Evolutionary conservation across 2,113 vertebrate genomes (phyloP), one percentile per base, ranked within the genome.

Genomic region (Plectropomus leopardus): DNA sequence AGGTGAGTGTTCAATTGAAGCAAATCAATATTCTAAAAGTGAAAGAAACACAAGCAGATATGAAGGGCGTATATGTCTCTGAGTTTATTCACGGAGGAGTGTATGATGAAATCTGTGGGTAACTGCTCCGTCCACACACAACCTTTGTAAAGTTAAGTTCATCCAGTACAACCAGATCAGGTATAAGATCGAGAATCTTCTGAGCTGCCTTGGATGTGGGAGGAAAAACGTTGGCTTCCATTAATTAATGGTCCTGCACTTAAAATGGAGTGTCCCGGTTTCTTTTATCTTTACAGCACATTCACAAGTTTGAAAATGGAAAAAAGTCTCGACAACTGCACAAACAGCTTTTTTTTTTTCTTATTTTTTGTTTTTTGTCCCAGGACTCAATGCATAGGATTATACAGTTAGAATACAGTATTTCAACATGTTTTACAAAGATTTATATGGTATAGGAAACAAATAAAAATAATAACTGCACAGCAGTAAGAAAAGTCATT

Each of bases 401-500:
- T 94, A 93, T 92, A 95, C 94, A 93, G 92, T 90, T 91, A 93
- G 90, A 91, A 92, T 93, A 95, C 94, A 94, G 91, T 89, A 93
- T 93, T 88, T 93, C 91, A 95, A 95, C 92, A 93, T 75, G 86
- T 92, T 93, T 94, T 94, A 96, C 95, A 95, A 95, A 95, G 93
- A 93, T 94, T 93, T 90, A 94, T 94, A 95, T 85, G 88, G 89
- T 92, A 93, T 93, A 94, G 89, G 89, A 93, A 94, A 95, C 92
- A 66, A 94, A 94, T 90, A 92, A 94, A 94, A 93, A 94, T 86
- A 93, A 93, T 90, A 95, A 95, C 95, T 96, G 95, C 95, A 96
- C 95, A 95, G 95, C 95, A 96, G 95, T 95, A 95, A 95, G 93
- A 94, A 94, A 92, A 73, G 72, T 94, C 55, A 93, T 94, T 92